Evolutionary conservation across 2,113 vertebrate genomes (phyloP), one percentile per base, ranked within the genome.

Genomic region (Microcebus tavaratra): DNA sequence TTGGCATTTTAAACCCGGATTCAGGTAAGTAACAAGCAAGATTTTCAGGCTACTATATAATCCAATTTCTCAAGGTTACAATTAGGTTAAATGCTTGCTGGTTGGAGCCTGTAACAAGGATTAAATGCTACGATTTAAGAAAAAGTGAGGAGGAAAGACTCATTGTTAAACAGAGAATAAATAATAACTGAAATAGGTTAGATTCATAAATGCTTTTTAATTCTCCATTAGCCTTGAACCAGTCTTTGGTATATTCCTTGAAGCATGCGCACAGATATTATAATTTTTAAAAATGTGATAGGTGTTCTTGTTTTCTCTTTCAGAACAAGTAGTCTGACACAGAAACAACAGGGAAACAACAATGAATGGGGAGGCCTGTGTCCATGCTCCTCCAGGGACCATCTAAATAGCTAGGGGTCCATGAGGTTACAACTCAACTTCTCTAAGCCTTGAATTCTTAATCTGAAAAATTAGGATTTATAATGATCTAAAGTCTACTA

Each of bases 11-110:
- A 97, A 96, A 88, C 42, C 21, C 53, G 90, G 90, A 75, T 81
- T 96, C 67, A 93, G 20, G 89, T 80, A 95, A 93, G 79, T 93
- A 98, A 94, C 67, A 96, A 96, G 75, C 61, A 97, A 97, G 68
- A 90, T 84, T 96, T 96, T 93, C 45, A 96, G 83, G 61, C 70
- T 91, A 96, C 67, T 82, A 50, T 95, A 68, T 91, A 97, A 97
- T 95, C n/a, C 90, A 96, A 93, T 96, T 97, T 97, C 87, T 96
- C 76, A 95, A 97, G 93, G 84, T 94, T 97, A 95, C n/a, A 93
- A 91, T 91, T 84, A 93, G 81, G 92, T 96, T 98, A 97, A 98
- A 92, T 94, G 94, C 88, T 90, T 93, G 72, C 65, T 50, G 9
- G 50, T 18, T 97, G 90, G 86, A 94, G 84, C 65, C 55, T 97